Conservation (phyloP, 2,797 vertebrate species). For the Macrochelys suwanniensis region DNA sequence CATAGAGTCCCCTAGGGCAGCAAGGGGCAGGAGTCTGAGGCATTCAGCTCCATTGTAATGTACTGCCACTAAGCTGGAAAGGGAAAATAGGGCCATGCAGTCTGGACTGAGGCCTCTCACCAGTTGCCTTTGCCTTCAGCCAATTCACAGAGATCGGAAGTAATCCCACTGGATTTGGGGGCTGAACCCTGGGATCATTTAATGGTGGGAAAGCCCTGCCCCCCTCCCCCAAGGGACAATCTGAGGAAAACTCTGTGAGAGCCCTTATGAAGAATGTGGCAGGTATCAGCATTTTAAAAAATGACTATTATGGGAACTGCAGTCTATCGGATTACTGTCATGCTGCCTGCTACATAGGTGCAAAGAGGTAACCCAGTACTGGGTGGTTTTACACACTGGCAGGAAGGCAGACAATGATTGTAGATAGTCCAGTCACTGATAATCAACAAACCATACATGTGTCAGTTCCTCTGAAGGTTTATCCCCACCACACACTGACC, state of each 20-base stretch:
- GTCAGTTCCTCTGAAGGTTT: not conserved
- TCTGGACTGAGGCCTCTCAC: not conserved
- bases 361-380: not conserved
- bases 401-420: not conserved
- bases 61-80: not conserved
- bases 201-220: not conserved
- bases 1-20: too few species aligned
- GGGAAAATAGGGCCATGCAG: accelerated
- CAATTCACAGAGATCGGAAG: too few species aligned
- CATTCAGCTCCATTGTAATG: not conserved
- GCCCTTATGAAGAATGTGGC: accelerated
- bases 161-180: too few species aligned
- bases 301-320: too few species aligned
- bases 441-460: not conserved
- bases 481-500: not conserved
- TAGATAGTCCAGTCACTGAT: not conserved
- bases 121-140: too few species aligned
- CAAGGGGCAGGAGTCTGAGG: not conserved
- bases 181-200: too few species aligned
- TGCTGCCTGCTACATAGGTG: not conserved
- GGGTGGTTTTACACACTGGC: not conserved
- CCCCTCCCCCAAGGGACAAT: not conserved
- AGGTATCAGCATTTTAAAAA: not conserved
- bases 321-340: too few species aligned
- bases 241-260: accelerated